phyloP scores from a whole-genome alignment of 2,797 vertebrate genomes.

The Sebastes itinus region DNA sequence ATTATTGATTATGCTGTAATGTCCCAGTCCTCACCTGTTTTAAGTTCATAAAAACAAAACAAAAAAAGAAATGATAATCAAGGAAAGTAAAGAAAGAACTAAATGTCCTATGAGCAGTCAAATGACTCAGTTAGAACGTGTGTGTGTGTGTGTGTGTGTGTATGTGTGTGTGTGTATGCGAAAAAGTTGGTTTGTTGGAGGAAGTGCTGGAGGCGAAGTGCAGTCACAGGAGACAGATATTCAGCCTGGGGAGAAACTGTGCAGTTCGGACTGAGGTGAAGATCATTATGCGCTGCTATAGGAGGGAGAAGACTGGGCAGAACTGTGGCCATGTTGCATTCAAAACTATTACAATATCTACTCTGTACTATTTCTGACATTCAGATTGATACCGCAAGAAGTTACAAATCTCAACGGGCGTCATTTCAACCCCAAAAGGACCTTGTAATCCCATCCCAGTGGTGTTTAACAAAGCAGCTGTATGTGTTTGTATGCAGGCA shows the following conservation, averaged over 20 bases:
- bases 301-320: background rate
- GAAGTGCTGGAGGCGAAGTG: background rate
- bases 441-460: conserved; percentile 15
- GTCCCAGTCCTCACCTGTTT: accelerated
- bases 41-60: too few relatives aligned
- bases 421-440: conserved; percentile 4
- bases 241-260: background rate
- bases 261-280: background rate
- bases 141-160: too few relatives aligned
- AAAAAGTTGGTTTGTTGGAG: background rate
- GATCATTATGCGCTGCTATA: background rate
- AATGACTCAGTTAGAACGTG: too few relatives aligned
- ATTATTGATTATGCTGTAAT: too few relatives aligned
- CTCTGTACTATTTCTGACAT: conserved; percentile 2
- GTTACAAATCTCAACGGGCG: background rate
- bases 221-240: background rate
- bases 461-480: conserved; percentile 20
- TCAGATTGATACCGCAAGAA: background rate
- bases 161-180: background rate
- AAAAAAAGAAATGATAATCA: too few relatives aligned
- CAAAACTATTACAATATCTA: background rate
- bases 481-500: conserved; percentile 24
- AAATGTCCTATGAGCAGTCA: too few relatives aligned
- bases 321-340: background rate
- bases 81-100: too few relatives aligned